These are phyloP conservation scores for Meteorus sp. DNA, from an alignment of 1,140 invertebrate genomes.

Conservation along the genomic window DNA sequence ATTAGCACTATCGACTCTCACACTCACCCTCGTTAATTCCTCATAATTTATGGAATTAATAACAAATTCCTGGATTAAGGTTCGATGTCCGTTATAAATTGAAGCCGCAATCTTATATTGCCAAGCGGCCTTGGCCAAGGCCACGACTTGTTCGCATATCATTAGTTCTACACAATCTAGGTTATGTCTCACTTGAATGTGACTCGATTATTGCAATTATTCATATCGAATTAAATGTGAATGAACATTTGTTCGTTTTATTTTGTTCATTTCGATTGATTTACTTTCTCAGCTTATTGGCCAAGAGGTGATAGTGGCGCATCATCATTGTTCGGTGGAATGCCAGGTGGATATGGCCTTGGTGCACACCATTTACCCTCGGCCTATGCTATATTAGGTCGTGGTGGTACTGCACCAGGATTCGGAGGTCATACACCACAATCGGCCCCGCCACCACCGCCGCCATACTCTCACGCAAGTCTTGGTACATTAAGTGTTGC, in stretches of 20 bases:
- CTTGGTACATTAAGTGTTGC: conserved; percentile 77
- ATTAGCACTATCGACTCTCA: no score
- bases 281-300: conserved; percentile 69
- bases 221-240: neutral
- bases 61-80: conserved; percentile 16
- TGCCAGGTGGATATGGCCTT: conserved; percentile 60
- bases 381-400: conserved; percentile 55
- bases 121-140: conserved; percentile 44
- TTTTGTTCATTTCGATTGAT: conserved; percentile 24
- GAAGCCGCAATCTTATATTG: conserved; percentile 43
- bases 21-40: no score
- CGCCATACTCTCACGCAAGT: conserved; percentile 55
- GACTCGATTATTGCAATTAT: neutral
- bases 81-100: conserved; percentile 46
- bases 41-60: neutral
- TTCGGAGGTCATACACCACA: conserved; percentile 63
- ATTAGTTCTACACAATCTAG: no score
- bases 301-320: conserved; percentile 58
- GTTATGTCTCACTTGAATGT: neutral
- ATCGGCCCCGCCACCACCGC: conserved; percentile 55
- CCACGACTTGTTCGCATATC: conserved; percentile 33
- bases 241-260: neutral
- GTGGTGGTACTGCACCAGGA: conserved; percentile 48
- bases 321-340: conserved; percentile 59
- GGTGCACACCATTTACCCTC: conserved; percentile 59